These are phyloP conservation scores for Rhagonycha fulva DNA, from an alignment of 2,888 invertebrate species.

Conservation along the genomic window DNA sequence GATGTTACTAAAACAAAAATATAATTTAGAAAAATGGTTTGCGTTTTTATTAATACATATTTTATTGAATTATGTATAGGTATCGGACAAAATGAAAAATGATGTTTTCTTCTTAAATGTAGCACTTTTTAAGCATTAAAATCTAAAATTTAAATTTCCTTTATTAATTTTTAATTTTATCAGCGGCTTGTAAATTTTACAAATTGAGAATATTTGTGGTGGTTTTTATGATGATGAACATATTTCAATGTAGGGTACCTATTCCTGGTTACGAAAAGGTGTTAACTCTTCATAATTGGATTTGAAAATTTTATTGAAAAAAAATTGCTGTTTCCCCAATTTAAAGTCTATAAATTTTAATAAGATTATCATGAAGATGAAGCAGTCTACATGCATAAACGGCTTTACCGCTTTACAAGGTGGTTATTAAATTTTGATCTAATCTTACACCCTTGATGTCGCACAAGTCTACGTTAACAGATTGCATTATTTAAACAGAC, in stretches of 20 bases:
- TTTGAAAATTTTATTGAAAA: conserved; percentile 12
- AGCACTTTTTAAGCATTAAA: not conserved
- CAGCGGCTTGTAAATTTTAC: not conserved
- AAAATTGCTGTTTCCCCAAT: conserved; percentile 23
- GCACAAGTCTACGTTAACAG: conserved; percentile 42
- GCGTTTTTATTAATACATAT: not conserved
- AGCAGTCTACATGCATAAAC: conserved; percentile 49
- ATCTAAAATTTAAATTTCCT: not conserved
- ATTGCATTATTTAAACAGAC: conserved; percentile 43
- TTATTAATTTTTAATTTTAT: not conserved
- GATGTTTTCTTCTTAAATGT: not conserved
- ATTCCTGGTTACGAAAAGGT: not conserved
- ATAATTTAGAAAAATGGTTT: not conserved
- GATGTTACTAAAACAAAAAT: not conserved
- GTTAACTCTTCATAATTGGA: conserved; percentile 5
- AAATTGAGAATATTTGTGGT: not conserved
- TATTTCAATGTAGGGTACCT: not conserved
- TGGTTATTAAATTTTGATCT: conserved; percentile 48
- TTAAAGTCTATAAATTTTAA: conserved; percentile 32
- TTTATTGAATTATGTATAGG: not conserved
- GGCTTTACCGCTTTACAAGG: conserved; percentile 44
- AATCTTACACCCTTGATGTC: conserved; percentile 43
- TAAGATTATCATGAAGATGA: conserved; percentile 35
- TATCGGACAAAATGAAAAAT: not conserved
- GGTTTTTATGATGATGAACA: not conserved